phyloP scores from a whole-genome alignment of 2,797 vertebrate genomes.

The Lemur catta region DNA sequence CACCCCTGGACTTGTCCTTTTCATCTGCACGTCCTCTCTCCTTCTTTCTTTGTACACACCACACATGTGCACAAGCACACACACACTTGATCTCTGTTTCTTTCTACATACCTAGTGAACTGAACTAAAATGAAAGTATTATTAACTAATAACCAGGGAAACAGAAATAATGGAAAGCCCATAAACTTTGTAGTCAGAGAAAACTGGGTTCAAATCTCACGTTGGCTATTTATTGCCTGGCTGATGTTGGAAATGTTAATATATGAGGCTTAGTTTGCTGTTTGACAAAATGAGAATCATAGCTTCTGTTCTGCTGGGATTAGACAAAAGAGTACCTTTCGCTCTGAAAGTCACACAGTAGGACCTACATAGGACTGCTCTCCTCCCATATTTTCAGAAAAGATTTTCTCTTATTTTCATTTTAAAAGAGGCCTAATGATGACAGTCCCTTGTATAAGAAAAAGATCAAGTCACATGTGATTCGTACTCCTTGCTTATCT shows the following conservation, averaged over 20 bases:
- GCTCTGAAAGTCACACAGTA: neutral
- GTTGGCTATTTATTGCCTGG: neutral
- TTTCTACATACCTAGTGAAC: neutral
- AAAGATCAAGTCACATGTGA: neutral
- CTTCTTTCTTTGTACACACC: neutral
- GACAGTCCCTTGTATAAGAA: neutral
- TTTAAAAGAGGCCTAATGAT: neutral
- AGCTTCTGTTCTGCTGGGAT: neutral
- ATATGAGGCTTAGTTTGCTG: neutral
- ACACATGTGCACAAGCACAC: neutral
- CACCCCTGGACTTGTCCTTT: no score
- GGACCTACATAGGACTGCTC: neutral
- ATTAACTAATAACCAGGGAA: neutral
- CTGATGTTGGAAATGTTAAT: neutral
- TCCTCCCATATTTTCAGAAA: neutral
- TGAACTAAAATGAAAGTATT: neutral
- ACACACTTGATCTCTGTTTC: neutral
- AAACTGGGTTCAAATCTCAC: neutral
- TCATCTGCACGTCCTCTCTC: neutral
- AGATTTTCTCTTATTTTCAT: neutral
- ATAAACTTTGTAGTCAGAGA: neutral
- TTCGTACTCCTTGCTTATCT: neutral
- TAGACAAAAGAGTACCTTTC: neutral
- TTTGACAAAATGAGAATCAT: neutral
- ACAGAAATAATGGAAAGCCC: neutral